A percentile compares a stretch with the other conserved stretches of the same genome.
Evolutionary conservation across 2,888 invertebrate species (phyloP).

Genomic region (Drosophila ustulata): DNA sequence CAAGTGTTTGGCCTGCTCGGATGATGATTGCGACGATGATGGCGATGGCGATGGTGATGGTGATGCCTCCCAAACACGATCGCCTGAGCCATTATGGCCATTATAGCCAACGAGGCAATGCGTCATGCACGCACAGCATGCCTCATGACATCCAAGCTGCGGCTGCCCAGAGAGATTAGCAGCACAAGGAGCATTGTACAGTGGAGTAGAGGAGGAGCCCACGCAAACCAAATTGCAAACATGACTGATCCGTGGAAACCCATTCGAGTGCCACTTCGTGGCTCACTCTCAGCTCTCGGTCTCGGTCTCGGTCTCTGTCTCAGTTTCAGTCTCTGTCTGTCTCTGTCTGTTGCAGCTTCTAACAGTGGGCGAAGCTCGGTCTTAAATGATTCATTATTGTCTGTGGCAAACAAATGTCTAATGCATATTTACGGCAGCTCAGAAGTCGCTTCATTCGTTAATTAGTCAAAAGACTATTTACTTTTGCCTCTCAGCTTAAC

Average conservation of each 20-base stretch:
- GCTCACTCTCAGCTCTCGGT: not conserved
- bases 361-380: not conserved
- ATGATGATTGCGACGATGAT: constrained; percentile 9
- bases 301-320: not conserved
- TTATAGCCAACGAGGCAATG: constrained; percentile 75
- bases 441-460: not conserved
- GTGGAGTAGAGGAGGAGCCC: constrained; percentile 11
- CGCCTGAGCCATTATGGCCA: constrained; percentile 64
- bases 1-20: constrained; percentile 9
- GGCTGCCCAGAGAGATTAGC: constrained; percentile 25
- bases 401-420: not conserved
- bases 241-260: constrained; percentile 39
- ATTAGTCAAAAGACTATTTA: not conserved
- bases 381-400: constrained; percentile 15
- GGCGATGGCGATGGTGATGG: constrained; percentile 33
- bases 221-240: constrained; percentile 26
- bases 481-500: not conserved
- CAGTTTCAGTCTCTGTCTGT: constrained; percentile 15
- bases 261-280: constrained; percentile 12
- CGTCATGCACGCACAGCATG: constrained; percentile 72
- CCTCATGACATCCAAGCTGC: constrained; percentile 30
- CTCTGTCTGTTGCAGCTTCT: constrained; percentile 10
- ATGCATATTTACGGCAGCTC: constrained; percentile 12
- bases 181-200: constrained; percentile 3
- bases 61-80: constrained; percentile 75